phyloP scores from a whole-genome alignment of 2,888 invertebrate genomes.

The Penaeus monodon region DNA sequence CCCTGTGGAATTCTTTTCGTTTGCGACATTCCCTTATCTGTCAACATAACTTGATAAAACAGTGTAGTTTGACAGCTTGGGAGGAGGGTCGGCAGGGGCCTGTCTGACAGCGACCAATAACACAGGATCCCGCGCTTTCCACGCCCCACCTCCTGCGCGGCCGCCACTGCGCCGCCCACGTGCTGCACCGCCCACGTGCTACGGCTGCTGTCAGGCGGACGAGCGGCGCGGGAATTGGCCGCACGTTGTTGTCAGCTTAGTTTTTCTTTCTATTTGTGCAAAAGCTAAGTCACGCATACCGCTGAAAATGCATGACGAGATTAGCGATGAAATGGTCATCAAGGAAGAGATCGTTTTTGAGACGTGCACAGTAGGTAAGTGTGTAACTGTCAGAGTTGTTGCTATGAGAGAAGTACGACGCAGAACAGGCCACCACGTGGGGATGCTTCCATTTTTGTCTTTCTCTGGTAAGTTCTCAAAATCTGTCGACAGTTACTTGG shows the following conservation, averaged over 20 bases:
- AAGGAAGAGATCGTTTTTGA: conserved; percentile 32
- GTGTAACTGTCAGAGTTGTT: not conserved
- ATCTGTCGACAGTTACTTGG: not conserved
- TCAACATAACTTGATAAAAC: not conserved
- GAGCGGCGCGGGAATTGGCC: conserved; percentile 21
- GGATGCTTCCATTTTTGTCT: conserved; percentile 5
- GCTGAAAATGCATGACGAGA: conserved; percentile 10
- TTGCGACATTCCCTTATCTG: no score
- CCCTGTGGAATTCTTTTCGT: no score
- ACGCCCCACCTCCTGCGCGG: conserved; percentile 28
- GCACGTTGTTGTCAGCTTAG: not conserved
- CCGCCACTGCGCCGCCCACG: conserved; percentile 33
- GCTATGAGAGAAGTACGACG: conserved; percentile 16
- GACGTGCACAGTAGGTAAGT: conserved; percentile 20
- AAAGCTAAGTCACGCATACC: not conserved
- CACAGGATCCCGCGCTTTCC: conserved; percentile 14
- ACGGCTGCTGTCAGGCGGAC: conserved; percentile 4
- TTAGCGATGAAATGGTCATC: conserved; percentile 1
- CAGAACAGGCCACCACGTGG: conserved; percentile 9
- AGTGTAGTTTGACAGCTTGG: conserved; percentile 20
- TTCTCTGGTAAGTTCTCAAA: not conserved
- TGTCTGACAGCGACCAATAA: conserved; percentile 17
- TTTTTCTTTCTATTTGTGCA: not conserved
- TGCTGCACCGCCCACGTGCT: conserved; percentile 29
- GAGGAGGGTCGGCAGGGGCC: not conserved